Evolutionary conservation across 1,140 invertebrate species (phyloP).

Genomic region (Antheraea mylitta): DNA sequence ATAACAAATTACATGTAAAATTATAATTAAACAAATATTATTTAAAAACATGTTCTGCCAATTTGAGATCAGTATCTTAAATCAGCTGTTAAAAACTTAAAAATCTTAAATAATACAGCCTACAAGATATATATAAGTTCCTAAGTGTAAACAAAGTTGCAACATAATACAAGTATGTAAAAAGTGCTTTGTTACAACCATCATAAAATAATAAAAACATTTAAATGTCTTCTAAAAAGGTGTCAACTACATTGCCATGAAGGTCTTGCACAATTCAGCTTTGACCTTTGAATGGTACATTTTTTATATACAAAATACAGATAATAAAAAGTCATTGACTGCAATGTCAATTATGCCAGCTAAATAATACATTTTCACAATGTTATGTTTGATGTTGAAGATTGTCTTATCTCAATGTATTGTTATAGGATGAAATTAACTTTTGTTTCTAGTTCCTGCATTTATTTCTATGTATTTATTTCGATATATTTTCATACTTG

Average conservation of each 20-base stretch:
- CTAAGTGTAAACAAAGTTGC: not conserved
- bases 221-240: not conserved
- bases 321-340: not conserved
- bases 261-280: not conserved
- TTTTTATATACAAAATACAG: not conserved
- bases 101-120: no score
- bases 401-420: not conserved
- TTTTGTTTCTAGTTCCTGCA: not conserved
- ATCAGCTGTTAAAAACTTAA: no score
- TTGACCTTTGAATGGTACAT: not conserved
- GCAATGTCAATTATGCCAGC: not conserved
- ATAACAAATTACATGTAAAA: no score
- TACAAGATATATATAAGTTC: no score
- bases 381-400: not conserved
- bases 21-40: no score
- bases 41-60: no score
- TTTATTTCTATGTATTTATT: not conserved
- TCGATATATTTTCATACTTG: no score
- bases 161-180: not conserved
- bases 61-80: no score
- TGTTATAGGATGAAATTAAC: not conserved
- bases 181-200: not conserved
- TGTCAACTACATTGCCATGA: not conserved
- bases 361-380: not conserved
- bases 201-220: not conserved